Evolutionary conservation across 2,888 invertebrate genomes (phyloP), one percentile per base, ranked within the genome.

Genomic region (Phytoseiulus persimilis): DNA sequence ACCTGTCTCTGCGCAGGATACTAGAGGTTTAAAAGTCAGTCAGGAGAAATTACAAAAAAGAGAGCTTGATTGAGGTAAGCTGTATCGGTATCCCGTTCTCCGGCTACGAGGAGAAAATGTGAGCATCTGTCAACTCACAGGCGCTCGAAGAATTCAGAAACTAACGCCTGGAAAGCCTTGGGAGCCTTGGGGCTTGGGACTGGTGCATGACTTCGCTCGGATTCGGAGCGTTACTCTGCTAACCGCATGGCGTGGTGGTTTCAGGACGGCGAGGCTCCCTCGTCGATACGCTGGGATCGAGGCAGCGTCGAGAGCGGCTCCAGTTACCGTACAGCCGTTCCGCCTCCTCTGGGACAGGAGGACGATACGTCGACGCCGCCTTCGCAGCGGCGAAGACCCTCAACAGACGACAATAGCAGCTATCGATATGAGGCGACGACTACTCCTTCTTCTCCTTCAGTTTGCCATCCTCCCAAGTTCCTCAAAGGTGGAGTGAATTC

Each of bases 241-340:
- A 65, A 65, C 23, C 14, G 18, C 2, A 2, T 18, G 65, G 18
- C 65, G 23, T 23, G 65, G 18, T 65, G 2, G 1, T 65, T 65
- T 14, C 65, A 65, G 65, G 65, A 65, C 18, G 65, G 65, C 65
- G 65, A 65, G 65, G 65, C 65, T 65, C 65, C 65, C 65, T 65
- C 65, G 65, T 65, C 65, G 65, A 65, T 32, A n/a, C 87, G 87
- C 33, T 87, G 87, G 87, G 87, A 87, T 32, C 87, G 87, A 87
- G 32, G 87, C 87, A 87, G 87, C 45, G 87, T 87, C 39, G 87
- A 87, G 33, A 87, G 87, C 87, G 87, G 87, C 31, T 39, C 39
- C 87, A 87, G 87, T 31, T 87, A 87, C 87, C 87, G 87, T n/a
- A 87, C 87, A 32, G 87, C 87, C 32, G 87, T 33, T 45, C 32